Percentiles rank a stretch among this genome's conserved stretches.
These are phyloP conservation scores for Melolontha melolontha DNA, from an alignment of 2,888 invertebrate species.

Conservation along the genomic window DNA sequence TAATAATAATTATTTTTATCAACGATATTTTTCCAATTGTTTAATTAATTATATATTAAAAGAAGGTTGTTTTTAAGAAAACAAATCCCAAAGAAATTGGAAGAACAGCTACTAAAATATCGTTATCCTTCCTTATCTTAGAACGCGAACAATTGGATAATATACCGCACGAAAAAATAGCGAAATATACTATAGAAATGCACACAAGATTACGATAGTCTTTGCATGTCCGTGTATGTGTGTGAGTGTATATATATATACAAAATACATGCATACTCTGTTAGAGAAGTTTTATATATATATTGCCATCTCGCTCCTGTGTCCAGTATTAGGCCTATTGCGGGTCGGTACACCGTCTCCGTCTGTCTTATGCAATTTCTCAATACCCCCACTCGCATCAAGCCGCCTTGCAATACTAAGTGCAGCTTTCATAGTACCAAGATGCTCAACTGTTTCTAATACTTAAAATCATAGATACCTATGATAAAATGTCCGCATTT, in stretches of 20 bases:
- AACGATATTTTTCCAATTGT: no score
- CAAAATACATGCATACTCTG: no score
- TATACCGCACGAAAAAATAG: constrained; percentile 49
- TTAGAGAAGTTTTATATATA: no score
- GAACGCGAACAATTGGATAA: constrained; percentile 32
- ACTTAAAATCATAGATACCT: constrained; percentile 61
- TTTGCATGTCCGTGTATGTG: no score
- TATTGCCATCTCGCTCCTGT: no score
- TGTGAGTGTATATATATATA: no score
- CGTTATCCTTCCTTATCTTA: constrained; percentile 24
- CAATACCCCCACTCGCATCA: constrained; percentile 47
- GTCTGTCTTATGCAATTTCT: constrained; percentile 42
- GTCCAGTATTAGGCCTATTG: constrained; percentile 10
- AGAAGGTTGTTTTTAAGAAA: no score
- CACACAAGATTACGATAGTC: constrained; percentile 5
- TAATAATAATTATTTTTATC: no score
- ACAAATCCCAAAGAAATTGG: no score
- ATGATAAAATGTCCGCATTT: constrained; percentile 49
- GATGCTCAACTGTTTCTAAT: constrained; percentile 63
- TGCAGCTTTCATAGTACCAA: constrained; percentile 58
- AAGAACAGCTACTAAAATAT: not conserved
- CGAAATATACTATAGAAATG: constrained; percentile 49
- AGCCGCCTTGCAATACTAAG: constrained; percentile 52
- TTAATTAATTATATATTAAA: no score
- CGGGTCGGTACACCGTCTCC: constrained; percentile 17